Conservation (phyloP, 2,797 vertebrate species). For the Sebastes trivittatus region DNA sequence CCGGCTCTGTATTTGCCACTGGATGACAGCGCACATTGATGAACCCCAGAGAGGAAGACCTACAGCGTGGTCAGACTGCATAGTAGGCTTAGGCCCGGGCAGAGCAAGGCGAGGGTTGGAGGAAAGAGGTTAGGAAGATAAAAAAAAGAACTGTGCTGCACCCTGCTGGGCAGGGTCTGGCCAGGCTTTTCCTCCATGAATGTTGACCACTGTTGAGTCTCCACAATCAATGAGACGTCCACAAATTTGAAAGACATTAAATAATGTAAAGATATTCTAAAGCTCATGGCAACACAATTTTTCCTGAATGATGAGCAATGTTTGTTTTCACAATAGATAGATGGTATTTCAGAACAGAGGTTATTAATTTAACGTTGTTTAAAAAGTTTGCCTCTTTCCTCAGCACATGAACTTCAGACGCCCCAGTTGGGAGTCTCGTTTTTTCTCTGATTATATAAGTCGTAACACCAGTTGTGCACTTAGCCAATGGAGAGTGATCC, state of each 20-base stretch:
- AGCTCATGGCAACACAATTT: too few relatives aligned
- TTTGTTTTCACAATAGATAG: not conserved
- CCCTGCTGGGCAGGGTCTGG: constrained; percentile 61
- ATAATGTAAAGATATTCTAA: not conserved
- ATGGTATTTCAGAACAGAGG: not conserved
- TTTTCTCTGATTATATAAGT: constrained; percentile 38
- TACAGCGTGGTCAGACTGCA: constrained; percentile 28
- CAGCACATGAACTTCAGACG: constrained; percentile 18
- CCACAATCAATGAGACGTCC: not conserved
- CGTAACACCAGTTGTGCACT: constrained; percentile 10
- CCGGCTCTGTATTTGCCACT: constrained; percentile 23
- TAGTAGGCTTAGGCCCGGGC: constrained; percentile 13
- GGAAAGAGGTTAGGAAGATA: constrained; percentile 23
- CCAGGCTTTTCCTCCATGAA: constrained; percentile 7
- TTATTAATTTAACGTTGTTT: not conserved
- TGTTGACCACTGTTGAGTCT: constrained; percentile 3
- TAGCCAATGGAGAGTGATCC: constrained; percentile 26
- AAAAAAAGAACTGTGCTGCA: constrained; percentile 61
- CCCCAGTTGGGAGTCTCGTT: constrained; percentile 16
- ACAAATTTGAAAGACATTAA: not conserved
- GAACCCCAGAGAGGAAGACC: constrained; percentile 43
- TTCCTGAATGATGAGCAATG: not conserved
- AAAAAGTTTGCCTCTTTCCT: constrained; percentile 3
- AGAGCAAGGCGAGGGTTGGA: constrained; percentile 20
- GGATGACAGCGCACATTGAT: constrained; percentile 51